A percentile compares a stretch with the other conserved stretches of the same genome.
Evolutionary conservation across 2,888 invertebrate species (phyloP).

Genomic region (Ochropacha duplaris): DNA sequence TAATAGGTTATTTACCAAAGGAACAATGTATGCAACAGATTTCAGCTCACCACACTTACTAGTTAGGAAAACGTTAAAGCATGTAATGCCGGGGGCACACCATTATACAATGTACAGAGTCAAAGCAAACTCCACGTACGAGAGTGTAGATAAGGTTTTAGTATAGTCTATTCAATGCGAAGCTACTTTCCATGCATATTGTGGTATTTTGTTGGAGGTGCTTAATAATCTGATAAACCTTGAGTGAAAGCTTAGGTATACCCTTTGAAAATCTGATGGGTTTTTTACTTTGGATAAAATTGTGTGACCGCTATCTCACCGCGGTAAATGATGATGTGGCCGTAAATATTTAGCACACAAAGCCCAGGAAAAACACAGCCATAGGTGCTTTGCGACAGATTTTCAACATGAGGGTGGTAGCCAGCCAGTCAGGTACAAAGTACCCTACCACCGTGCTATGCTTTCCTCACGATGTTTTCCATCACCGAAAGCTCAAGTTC

Average conservation of each 20-base stretch:
- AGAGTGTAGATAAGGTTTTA: constrained; percentile 7
- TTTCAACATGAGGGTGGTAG: no score
- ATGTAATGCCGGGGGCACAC: not conserved
- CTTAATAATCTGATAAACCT: not conserved
- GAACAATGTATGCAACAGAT: not conserved
- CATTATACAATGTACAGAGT: not conserved
- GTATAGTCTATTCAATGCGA: not conserved
- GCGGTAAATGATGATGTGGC: no score
- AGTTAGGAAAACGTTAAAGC: constrained; percentile 10
- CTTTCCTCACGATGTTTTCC: no score
- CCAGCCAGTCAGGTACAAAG: no score
- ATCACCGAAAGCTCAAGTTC: no score
- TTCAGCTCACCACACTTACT: not conserved
- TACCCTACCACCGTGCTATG: no score
- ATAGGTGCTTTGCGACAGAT: no score
- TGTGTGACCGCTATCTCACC: no score
- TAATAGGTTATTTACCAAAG: not conserved
- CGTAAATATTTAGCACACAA: no score
- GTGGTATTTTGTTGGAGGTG: not conserved
- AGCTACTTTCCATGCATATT: not conserved
- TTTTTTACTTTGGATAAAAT: no score
- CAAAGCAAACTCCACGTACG: constrained; percentile 1
- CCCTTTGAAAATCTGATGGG: no score
- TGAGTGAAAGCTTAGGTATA: not conserved
- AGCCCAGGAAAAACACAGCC: no score